Base-by-base conservation (phyloP, 1,140 invertebrate genomes). In the Druon quercuslanigerum region DNA sequence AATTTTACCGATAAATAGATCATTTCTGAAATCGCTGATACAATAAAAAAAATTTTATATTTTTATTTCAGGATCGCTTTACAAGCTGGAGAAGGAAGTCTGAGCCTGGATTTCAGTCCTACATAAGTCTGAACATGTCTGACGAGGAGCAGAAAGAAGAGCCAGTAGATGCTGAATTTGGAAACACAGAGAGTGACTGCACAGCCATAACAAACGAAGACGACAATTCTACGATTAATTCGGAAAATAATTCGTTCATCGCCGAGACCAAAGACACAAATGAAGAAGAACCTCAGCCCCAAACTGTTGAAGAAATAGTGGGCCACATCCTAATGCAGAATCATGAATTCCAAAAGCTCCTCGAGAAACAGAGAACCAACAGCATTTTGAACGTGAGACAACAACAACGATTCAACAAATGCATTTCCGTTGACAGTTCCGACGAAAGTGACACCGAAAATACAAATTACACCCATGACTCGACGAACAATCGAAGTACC, bases 321-420 rank as follows among this genome's bases (percentile, higher is more conserved):
- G 94, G 95, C 16, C 95, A 97, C 86, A 92, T 97, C 19, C 91
- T 97, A 2, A 95, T 96, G 93, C 95, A 97, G 84, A 97, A 96
- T 84, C 93, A 95, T 82, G 96, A 97, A 81, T 96, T 97, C 77
- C 95, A 97, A 79, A 94, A 95, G 75, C 92, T 96, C 20, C 89
- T 96, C 14, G 95, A 94, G 73, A 95, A 94, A 84, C 95, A 94
- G 85, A 90, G 92, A 81, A 92, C 90, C 88, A 94, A 89, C 83
- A 93, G 85, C 50, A 91, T 90, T 17, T 87, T 87, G 11, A 89
- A 93, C 74, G 90, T 92, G 70, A 89, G 93, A 71, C 92, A 94
- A 79, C 92, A 94, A 79, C 92, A 92, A 74, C 88, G 93, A 71
- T 88, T 92, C 51, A 93, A 92, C 25, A 89, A 88, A 14, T 82